Base-by-base conservation (phyloP, 2,797 vertebrate genomes). In the Anabacerthia variegaticeps region DNA sequence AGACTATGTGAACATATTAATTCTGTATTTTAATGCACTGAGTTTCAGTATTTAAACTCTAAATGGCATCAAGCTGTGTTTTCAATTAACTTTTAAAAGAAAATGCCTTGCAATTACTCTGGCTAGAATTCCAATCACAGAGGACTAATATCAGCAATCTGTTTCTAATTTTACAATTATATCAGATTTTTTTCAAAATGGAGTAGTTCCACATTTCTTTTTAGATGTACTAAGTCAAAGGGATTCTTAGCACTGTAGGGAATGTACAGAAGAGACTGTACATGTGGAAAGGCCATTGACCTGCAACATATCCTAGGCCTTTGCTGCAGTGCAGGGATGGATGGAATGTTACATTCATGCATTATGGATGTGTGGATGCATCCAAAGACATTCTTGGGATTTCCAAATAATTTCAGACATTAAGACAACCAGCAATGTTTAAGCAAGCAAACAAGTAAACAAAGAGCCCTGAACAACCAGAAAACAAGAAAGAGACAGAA, bases 41-140 rank as follows among this genome's bases (percentile, higher is more conserved):
- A 58, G 15, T 91, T 83, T 97, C 93, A 94, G 66, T 97, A 82
- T 95, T 97, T 97, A 97, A 96, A 90, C 68, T 93, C 16, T 27
- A 84, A 62, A 46, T 39, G 37, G 9, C 9, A 87, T 93, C 88
- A 96, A 96, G 79, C 85, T 96, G 88, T 85, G 71, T 89, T 97
- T 97, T 96, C 92, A 97, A 95, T 97, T 96, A 96, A 89, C 69
- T 93, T 43, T 86, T n/a, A 17, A 83, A 88, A 93, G 87, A 46
- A 77, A 89, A 86, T 26, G 82, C 32, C 36, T 93, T 84, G n/a
- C n/a, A 83, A 95, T 93, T 96, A 28, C 36, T 91, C 39, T 78
- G 84, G 39, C 49, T 93, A 96, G 66, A n/a, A 95, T 77, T 94
- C 73, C 55, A 52, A 84, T 96, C 66, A 75, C 41, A 89, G 66